Evolutionary conservation across 2,797 vertebrate genomes (phyloP), one percentile per base, ranked within the genome.

Genomic region (Chelon auratus): DNA sequence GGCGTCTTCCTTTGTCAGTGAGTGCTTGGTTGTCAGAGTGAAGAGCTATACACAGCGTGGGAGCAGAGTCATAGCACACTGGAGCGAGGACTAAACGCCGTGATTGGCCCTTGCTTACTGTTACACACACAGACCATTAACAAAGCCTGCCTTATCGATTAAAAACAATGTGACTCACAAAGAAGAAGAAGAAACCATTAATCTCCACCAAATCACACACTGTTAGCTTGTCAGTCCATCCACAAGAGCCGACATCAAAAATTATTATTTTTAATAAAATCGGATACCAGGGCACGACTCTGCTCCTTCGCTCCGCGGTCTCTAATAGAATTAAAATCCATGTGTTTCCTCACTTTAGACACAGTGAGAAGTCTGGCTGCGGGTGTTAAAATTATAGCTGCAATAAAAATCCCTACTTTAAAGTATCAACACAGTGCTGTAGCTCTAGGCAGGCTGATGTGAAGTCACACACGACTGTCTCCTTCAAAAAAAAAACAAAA

Each of bases 101-200:
- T 40, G 51, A 77, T 59, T 37, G 39, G 39, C 37, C 24, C 20
- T 75, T 26, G 24, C 18, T 79, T 26, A 26, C 40, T 58, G 55
- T 60, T 52, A 80, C 71, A 72, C 62, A 63, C 62, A 67, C 13
- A 10, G 47, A 18, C 66, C 43, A 75, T 79, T 77, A 71, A 63
- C 37, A 50, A 62, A 63, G 33, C 15, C 66, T 20, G 52, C 65
- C 56, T 72, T 77, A 72, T 73, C 33, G 8, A 75, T 84, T 84
- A 67, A 72, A 76, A n/a, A 0, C 62, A 81, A 47, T 40, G 54
- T 51, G 63, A 80, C 58, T 55, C 65, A 60, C 37, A 18, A n/a
- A 86, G 75, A 83, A 67, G 77, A 66, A 66, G 43, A 74, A 52
- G 60, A 65, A 62, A 55, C 24, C 52, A 56, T 65, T 26, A 59